Evolutionary conservation across 2,113 vertebrate genomes (phyloP), one percentile per base, ranked within the genome.

Genomic region (Leucoraja erinaceus): DNA sequence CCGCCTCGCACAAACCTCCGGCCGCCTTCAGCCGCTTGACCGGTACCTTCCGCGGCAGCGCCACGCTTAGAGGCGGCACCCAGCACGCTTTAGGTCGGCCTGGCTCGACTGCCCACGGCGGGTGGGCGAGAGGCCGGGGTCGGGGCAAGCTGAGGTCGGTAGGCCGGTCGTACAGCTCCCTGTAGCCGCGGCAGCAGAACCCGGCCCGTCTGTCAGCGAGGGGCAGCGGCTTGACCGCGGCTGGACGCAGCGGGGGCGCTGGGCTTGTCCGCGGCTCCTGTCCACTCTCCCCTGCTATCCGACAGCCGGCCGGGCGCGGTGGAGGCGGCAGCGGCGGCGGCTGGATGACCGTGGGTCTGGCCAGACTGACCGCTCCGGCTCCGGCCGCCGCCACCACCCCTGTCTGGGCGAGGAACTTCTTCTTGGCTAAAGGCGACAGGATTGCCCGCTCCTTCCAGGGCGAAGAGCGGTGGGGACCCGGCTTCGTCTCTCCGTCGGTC

Each of bases 391-490:
- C 38, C 1, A 47, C 38, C 38, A 47, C 38, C 38, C 38, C 38
- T 47, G 2, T 66, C 63, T 99, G 98, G 1, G 98, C 98, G 95
- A 98, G 93, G 31, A 98, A 96, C 94, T 99, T 99, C 94, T 99
- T 99, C 93, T 99, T 99, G 95, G 98, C 98, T 95, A 99, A 95
- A 0, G 98, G 98, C 0, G 98, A 99, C 95, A 99, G 98, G 94
- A 98, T 97, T 93, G 96, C 96, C 0, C 95, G 96, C 59, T 94
- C 95, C 14, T 96, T 95, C 77, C 95, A 95, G 96, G 92, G 96
- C 38, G 38, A 47, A 47, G 38, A 95, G 28, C 94, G 95, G 93
- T 96, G 95, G 93, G 95, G 93, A 94, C 93, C 95, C 31, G 38
- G 9, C 20, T 88, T 93, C 54, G 66, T 16, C 25, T 33, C 7